Evolutionary conservation across 2,888 invertebrate genomes (phyloP), one percentile per base, ranked within the genome.

Genomic region (Stenchaetothrips biformis): DNA sequence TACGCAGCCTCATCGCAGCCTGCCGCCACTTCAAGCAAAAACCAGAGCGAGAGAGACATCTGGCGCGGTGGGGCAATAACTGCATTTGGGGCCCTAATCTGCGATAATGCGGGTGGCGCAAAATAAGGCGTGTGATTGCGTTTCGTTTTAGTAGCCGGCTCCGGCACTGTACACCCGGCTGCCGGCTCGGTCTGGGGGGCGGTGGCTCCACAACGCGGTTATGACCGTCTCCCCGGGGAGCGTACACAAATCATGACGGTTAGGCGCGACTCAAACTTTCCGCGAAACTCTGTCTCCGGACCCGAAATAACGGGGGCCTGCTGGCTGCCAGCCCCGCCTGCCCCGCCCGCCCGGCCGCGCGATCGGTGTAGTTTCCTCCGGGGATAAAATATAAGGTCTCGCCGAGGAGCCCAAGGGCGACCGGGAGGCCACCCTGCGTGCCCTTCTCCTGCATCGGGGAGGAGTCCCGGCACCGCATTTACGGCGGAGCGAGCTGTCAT

Each of bases 161-260:
- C n/a, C n/a, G n/a, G n/a, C 37, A 37, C 37, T 59, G 59, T 53
- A 9, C 53, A 16, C 13, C 53, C 53, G 53, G 53, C 59, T 25
- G 67, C 67, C 21, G 25, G 67, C 21, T 67, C 67, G 8, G 67
- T 21, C 21, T 2, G 18, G 67, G 67, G 7, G 9, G 21, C 67
- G 67, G 25, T 37, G 25, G 67, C 25, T 37, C 67, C 67, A 7
- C 25, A 8, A 21, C 8, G 25, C 59, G 18, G 59, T 59, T 59
- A 59, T 13, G 59, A 18, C 59, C 59, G 18, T 59, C 67, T 74
- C 67, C 67, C 67, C 21, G 67, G 67, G 67, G 67, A 25, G 9
- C 21, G 67, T 74, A 74, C 67, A 74, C 67, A 74, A 74, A 74
- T 74, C 67, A 74, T 74, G 67, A 74, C 53, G 18, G 53, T 18